Evolutionary conservation across 2,113 vertebrate genomes (phyloP).

Genomic region (Lota lota): DNA sequence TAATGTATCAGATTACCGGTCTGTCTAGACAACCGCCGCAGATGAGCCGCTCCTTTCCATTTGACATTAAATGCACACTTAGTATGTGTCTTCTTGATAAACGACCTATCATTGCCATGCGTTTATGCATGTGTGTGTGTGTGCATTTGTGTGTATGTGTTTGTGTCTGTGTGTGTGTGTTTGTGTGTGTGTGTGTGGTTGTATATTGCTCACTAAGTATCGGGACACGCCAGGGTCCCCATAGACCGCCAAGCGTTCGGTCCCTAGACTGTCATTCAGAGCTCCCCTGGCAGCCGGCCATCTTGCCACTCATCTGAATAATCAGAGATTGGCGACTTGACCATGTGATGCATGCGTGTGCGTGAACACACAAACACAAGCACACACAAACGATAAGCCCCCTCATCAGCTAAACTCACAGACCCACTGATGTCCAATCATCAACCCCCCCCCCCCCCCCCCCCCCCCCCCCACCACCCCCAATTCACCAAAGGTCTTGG

Average conservation of each 20-base stretch:
- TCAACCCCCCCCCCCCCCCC: too few species aligned
- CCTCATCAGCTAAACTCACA: too few species aligned
- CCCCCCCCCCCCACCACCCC: neutral
- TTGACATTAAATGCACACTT: conserved; percentile 46
- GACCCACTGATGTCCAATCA: too few species aligned
- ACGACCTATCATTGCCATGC: conserved; percentile 16
- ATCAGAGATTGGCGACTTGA: conserved; percentile 36
- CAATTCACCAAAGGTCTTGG: neutral
- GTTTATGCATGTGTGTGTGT: conserved; percentile 18
- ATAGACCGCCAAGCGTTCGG: conserved; percentile 1
- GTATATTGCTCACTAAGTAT: conserved; percentile 20
- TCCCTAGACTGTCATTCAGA: conserved; percentile 45
- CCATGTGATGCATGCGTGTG: conserved; percentile 1
- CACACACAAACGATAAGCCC: too few species aligned
- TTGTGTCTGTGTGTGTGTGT: conserved; percentile 14
- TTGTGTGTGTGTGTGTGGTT: conserved; percentile 7
- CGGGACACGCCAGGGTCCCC: conserved; percentile 19
- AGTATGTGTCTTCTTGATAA: conserved; percentile 31
- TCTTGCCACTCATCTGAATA: conserved; percentile 44
- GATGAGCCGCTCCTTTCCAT: conserved; percentile 34
- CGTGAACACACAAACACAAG: neutral
- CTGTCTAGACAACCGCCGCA: conserved; percentile 46
- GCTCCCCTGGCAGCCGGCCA: conserved; percentile 32
- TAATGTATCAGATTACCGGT: neutral
- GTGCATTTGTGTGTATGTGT: conserved; percentile 7